A percentile compares a stretch with the other conserved stretches of the same genome.
phyloP scores from a whole-genome alignment of 2,797 vertebrate genomes.

The Furcifer pardalis region DNA sequence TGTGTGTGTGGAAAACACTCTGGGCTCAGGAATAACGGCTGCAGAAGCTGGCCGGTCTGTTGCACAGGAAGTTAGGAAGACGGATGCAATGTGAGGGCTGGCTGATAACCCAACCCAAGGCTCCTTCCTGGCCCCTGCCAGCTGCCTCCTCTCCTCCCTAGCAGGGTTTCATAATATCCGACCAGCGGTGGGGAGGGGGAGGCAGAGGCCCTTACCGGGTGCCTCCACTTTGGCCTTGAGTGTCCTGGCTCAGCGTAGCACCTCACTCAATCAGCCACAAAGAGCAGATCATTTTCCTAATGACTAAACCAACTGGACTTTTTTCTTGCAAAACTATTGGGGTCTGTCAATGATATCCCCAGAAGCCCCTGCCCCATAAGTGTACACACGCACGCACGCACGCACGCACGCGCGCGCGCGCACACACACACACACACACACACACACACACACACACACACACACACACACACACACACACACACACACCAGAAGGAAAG shows the following conservation, averaged over 20 bases:
- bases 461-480: too few species aligned
- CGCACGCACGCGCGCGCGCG: too few species aligned
- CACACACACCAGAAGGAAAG: too few species aligned
- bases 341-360: not conserved
- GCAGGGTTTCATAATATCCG: conserved; percentile 31
- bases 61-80: conserved; percentile 39
- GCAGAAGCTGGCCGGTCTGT: conserved; percentile 16
- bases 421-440: too few species aligned
- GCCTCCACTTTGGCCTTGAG: not conserved
- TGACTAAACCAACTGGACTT: not conserved
- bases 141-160: conserved; percentile 14
- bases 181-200: conserved; percentile 5
- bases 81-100: conserved; percentile 36
- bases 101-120: conserved; percentile 30
- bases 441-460: too few species aligned
- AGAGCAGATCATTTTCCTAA: not conserved
- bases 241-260: not conserved
- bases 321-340: not conserved
- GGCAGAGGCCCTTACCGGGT: conserved; percentile 3
- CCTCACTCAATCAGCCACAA: too few species aligned
- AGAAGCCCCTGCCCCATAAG: too few species aligned
- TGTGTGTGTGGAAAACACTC: conserved; percentile 5
- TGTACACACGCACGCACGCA: too few species aligned
- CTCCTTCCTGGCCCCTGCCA: conserved; percentile 32
- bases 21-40: conserved; percentile 33